These are phyloP conservation scores for Hypercompe scribonia DNA, from an alignment of 2,888 invertebrate species.

Conservation along the genomic window DNA sequence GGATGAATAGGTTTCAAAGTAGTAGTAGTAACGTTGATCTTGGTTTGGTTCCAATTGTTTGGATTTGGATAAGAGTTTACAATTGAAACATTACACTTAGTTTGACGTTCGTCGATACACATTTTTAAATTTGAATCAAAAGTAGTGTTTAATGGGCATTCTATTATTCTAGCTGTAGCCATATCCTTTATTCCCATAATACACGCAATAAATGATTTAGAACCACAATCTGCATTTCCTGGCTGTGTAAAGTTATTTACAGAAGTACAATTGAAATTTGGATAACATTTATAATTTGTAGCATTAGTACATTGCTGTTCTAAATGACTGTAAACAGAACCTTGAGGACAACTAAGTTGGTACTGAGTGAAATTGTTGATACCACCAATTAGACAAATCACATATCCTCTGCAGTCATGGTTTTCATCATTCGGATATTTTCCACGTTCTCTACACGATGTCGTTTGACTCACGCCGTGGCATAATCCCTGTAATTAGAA, in stretches of 20 bases:
- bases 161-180: conserved; percentile 66
- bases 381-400: conserved; percentile 70
- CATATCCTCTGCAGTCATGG: conserved; percentile 72
- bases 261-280: conserved; percentile 63
- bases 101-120: conserved; percentile 64
- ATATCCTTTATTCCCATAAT: conserved; percentile 62
- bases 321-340: conserved; percentile 72
- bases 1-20: not conserved
- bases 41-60: not conserved
- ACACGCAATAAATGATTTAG: conserved; percentile 66
- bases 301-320: conserved; percentile 74
- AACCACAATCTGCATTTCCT: conserved; percentile 55
- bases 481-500: conserved; percentile 69
- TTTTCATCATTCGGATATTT: conserved; percentile 71
- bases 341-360: conserved; percentile 71
- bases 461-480: conserved; percentile 55
- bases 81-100: conserved; percentile 50
- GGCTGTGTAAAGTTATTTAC: conserved; percentile 61
- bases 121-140: conserved; percentile 54
- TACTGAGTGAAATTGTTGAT: conserved; percentile 64
- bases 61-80: not conserved
- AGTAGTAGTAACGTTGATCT: not conserved
- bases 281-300: conserved; percentile 69
- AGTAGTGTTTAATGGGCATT: conserved; percentile 62
- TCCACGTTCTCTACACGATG: conserved; percentile 67